Evolutionary conservation across 2,797 vertebrate species (phyloP).

Genomic region (Heliangelus exortis): DNA sequence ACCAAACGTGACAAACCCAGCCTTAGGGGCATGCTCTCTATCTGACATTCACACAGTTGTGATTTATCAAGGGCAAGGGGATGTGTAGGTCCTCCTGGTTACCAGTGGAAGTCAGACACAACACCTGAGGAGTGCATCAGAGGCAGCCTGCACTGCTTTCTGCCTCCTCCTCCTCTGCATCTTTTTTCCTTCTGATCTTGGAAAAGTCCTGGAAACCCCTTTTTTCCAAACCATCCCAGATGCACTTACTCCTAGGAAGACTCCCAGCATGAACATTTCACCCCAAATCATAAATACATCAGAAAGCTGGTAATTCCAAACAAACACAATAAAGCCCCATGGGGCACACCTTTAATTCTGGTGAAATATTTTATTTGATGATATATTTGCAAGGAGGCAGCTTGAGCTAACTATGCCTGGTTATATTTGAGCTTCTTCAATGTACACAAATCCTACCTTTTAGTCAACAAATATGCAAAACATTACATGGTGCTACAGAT

Average conservation of each 20-base stretch:
- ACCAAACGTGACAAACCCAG: not conserved
- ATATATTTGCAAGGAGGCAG: not conserved
- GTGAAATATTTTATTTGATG: not conserved
- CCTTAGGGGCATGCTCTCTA: not conserved
- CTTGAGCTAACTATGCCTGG: not conserved
- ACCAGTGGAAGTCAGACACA: not conserved
- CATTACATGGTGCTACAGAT: not conserved
- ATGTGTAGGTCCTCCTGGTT: not conserved
- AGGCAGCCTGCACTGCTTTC: not conserved
- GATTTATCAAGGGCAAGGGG: not conserved
- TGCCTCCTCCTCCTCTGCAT: not conserved
- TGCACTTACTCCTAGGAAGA: not conserved
- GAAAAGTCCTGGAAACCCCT: not conserved
- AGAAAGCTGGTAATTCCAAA: not conserved
- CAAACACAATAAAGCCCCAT: too few relatives aligned
- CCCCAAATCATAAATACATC: not conserved
- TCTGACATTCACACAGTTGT: not conserved
- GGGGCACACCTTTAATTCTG: not conserved
- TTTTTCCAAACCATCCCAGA: not conserved
- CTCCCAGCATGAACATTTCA: not conserved
- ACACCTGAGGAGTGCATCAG: not conserved
- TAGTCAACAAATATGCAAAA: not conserved
- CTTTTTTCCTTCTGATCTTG: not conserved
- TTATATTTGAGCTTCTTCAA: not conserved
- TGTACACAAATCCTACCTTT: not conserved